phyloP scores from a whole-genome alignment of 1,140 invertebrate species.

The Diorhabda sublineata region DNA sequence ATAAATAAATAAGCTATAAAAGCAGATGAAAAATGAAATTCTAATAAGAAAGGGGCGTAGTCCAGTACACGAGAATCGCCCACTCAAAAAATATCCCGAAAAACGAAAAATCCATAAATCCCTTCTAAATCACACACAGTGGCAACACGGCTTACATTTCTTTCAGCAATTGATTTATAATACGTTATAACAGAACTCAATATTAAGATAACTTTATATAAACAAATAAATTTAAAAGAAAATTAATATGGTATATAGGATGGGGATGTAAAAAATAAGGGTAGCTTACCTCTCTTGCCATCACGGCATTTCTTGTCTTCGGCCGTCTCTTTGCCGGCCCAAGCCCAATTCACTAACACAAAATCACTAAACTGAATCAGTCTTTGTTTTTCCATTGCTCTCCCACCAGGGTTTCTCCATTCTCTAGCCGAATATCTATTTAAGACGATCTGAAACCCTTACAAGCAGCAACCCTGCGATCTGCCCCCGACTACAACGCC shows the following conservation, averaged over 20 bases:
- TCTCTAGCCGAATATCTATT: conserved; percentile 40
- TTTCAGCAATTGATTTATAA: conserved; percentile 4
- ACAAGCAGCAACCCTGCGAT: conserved; percentile 44
- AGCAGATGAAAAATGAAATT: no score
- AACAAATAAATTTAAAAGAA: background rate
- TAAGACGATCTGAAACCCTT: conserved; percentile 38
- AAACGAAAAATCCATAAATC: conserved; percentile 3
- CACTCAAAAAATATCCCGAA: conserved; percentile 8
- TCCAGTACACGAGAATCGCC: conserved; percentile 2
- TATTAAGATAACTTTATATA: background rate
- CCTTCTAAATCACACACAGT: background rate
- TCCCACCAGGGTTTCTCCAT: conserved; percentile 44
- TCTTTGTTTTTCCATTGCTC: conserved; percentile 39
- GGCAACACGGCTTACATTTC: conserved; percentile 11
- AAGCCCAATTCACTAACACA: conserved; percentile 32
- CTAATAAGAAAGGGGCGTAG: conserved; percentile 11
- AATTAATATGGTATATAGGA: background rate
- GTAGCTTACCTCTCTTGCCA: conserved; percentile 57
- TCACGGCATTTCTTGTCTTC: conserved; percentile 55
- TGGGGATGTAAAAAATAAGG: conserved; percentile 8
- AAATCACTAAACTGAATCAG: conserved; percentile 38
- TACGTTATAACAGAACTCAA: background rate
- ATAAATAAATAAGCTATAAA: no score
- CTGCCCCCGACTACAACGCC: conserved; percentile 42
- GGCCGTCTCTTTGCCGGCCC: conserved; percentile 37